Evolutionary conservation across 2,888 invertebrate species (phyloP).

Genomic region (Lissonota sp.): DNA sequence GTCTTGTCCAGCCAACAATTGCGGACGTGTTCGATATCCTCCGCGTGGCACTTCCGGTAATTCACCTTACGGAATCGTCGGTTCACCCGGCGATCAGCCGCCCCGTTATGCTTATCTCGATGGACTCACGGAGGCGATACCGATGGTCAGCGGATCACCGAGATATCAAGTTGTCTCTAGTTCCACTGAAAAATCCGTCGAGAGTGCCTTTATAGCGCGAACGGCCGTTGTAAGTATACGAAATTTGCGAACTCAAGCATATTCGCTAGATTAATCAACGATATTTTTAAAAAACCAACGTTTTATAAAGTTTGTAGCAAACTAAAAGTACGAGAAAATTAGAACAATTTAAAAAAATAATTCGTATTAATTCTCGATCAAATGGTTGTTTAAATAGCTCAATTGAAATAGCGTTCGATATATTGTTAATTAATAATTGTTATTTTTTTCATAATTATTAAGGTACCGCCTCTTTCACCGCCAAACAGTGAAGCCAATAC

Average conservation of each 20-base stretch:
- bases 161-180: conserved; percentile 78
- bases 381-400: no score
- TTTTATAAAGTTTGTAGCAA: not conserved
- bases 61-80: conserved; percentile 47
- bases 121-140: conserved; percentile 76
- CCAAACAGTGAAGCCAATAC: conserved; percentile 81
- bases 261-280: not conserved
- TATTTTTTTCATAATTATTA: conserved; percentile 28
- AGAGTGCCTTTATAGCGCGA: conserved; percentile 82
- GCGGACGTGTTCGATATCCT: conserved; percentile 76
- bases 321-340: not conserved
- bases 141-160: conserved; percentile 78
- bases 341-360: not conserved
- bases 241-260: not conserved
- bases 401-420: no score
- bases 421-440: no score
- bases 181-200: conserved; percentile 73
- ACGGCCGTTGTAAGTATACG: conserved; percentile 80
- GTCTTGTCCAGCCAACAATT: conserved; percentile 76
- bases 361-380: not conserved
- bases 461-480: conserved; percentile 82
- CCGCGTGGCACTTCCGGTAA: conserved; percentile 42
- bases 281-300: conserved; percentile 1
- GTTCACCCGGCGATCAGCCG: conserved; percentile 70
- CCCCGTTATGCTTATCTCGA: conserved; percentile 77